Evolutionary conservation across 2,113 vertebrate genomes (phyloP), one percentile per base, ranked within the genome.

Genomic region (Pagrus major): DNA sequence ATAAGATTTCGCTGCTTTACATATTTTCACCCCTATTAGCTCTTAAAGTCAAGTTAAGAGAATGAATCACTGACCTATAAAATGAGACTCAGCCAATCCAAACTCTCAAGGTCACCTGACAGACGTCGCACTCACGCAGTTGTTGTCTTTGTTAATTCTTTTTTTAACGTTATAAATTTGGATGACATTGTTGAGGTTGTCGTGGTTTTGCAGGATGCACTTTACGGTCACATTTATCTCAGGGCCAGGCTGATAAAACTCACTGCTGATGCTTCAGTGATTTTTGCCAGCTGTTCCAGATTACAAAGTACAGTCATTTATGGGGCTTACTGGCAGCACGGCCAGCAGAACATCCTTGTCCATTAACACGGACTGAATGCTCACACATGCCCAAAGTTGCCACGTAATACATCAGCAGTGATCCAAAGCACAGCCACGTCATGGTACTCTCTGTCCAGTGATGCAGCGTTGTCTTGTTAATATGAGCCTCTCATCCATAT

Each of bases 231-330:
- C 68, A 44, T 74, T 59, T 71, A 66, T 86, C 47, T 51, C 66
- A n/a, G 41, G 27, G 47, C 46, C 67, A 81, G 39, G 68, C 68
- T 81, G 86, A 86, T 87, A 81, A 88, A 88, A 80, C 31, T 61
- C 70, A 35, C 25, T 9, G 35, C 80, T 76, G 75, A 85, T 55
- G 86, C 78, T 80, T 67, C 21, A 33, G 70, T 76, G 70, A 66
- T 67, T 89, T 82, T 79, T 67, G 77, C 85, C 88, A 92, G 87
- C 76, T 89, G 88, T 82, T 87, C 35, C 79, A 75, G 58, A 89
- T 83, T 86, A 84, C 56, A 87, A 83, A 82, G 76, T 67, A 76
- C 73, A 68, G 56, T 87, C 71, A 85, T 87, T 90, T 82, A 81
- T 66, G 54, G 67, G 16, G 63, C 75, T 81, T 80, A 71, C 71